These are phyloP conservation scores for Magallana angulata DNA, from an alignment of 1,140 invertebrate genomes.

Conservation along the genomic window DNA sequence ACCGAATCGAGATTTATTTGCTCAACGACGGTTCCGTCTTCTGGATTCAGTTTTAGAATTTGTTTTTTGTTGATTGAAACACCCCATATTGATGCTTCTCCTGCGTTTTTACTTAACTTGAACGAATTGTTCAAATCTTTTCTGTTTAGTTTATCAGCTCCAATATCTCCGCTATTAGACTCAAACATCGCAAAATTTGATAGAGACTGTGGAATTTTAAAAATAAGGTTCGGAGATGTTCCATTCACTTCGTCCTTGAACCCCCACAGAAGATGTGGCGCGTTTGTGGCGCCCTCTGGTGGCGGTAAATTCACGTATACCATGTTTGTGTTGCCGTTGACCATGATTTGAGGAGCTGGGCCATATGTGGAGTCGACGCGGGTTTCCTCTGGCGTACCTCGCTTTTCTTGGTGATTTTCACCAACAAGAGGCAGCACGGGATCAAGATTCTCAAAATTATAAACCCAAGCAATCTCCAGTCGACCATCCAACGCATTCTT, in stretches of 20 bases:
- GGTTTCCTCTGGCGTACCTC: background rate
- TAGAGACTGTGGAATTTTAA: conserved; percentile 43
- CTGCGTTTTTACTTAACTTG: background rate
- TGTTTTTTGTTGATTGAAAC: conserved; percentile 39
- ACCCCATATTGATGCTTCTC: conserved; percentile 47
- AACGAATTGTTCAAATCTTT: background rate
- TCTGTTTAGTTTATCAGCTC: background rate
- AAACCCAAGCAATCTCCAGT: conserved; percentile 59
- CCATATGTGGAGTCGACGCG: background rate
- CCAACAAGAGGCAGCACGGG: background rate
- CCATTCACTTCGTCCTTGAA: conserved; percentile 52
- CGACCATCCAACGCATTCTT: conserved; percentile 52
- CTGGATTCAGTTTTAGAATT: conserved; percentile 41
- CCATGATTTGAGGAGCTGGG: conserved; percentile 47
- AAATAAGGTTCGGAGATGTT: conserved; percentile 33
- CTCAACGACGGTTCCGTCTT: conserved; percentile 49
- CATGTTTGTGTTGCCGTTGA: conserved; percentile 43
- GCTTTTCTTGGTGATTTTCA: background rate
- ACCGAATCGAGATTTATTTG: conserved; percentile 1
- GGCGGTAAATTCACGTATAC: conserved; percentile 61
- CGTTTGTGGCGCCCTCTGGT: conserved; percentile 38
- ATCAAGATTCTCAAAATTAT: conserved; percentile 59
- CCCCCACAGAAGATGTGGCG: conserved; percentile 46
- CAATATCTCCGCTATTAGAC: conserved; percentile 19
- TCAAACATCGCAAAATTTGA: conserved; percentile 50